Conservation (phyloP, 2,797 vertebrate genomes). For the Numenius phaeopus region DNA sequence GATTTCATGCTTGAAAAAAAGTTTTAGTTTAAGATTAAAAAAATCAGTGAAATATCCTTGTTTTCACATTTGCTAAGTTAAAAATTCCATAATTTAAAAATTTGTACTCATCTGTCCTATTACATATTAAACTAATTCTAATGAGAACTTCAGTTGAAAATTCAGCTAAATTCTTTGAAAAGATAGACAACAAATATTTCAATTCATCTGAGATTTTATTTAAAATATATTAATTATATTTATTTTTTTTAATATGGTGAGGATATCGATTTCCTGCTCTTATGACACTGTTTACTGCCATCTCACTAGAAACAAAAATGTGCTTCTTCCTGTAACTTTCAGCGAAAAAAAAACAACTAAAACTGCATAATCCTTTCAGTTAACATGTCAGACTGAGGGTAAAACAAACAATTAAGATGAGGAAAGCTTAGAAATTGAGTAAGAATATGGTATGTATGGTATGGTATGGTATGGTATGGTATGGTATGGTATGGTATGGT, state of each 20-base stretch:
- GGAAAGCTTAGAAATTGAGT: not conserved
- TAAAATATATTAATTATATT: not conserved
- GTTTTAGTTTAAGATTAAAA: not conserved
- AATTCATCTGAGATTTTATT: not conserved
- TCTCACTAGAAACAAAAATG: not conserved
- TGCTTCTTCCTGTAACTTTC: not conserved
- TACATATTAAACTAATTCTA: not conserved
- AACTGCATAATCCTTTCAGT: not conserved
- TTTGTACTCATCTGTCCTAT: not conserved
- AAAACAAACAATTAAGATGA: accelerated
- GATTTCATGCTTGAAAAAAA: not conserved
- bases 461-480: not conserved
- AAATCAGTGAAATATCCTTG: not conserved
- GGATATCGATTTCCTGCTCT: not conserved
- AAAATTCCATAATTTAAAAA: not conserved
- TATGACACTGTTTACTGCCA: not conserved
- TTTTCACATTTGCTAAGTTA: not conserved
- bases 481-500: accelerated
- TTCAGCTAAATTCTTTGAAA: not conserved
- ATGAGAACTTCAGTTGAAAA: not conserved
- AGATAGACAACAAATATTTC: not conserved
- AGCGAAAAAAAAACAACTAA: not conserved
- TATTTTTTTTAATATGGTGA: not conserved
- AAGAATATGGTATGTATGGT: not conserved
- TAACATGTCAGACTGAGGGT: not conserved